phyloP scores from a whole-genome alignment of 2,888 invertebrate species.

The Marasmarcha lunaedactyla region DNA sequence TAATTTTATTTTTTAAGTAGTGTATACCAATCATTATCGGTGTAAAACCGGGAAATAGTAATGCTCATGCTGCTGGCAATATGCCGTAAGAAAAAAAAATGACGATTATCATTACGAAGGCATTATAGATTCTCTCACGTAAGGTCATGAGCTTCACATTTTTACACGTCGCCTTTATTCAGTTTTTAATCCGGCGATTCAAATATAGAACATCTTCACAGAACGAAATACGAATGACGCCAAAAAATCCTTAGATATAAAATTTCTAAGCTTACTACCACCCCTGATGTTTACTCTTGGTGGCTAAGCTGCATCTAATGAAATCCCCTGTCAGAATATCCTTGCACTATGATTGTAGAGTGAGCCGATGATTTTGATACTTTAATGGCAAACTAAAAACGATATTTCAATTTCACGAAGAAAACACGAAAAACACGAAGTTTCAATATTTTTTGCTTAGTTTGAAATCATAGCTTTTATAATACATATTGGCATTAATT shows the following conservation, averaged over 20 bases:
- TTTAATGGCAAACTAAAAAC: no score
- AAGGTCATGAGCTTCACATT: background rate
- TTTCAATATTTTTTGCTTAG: no score
- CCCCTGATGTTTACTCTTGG: conserved; percentile 61
- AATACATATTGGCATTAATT: no score
- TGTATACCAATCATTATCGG: no score
- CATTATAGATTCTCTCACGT: conserved; percentile 4
- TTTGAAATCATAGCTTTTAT: no score
- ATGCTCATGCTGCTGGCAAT: no score
- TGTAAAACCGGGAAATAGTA: no score
- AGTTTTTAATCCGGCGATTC: background rate
- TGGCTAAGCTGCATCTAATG: conserved; percentile 70
- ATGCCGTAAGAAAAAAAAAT: no score
- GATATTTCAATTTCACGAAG: no score
- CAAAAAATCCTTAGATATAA: conserved; percentile 47
- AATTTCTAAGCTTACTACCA: conserved; percentile 47
- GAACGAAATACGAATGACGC: background rate
- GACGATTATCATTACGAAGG: no score
- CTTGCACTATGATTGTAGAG: conserved; percentile 43
- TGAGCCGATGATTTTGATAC: conserved; percentile 28
- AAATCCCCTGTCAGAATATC: conserved; percentile 64
- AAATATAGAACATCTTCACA: background rate
- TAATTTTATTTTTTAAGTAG: no score
- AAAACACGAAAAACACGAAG: no score
- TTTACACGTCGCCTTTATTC: background rate